A percentile compares a stretch with the other conserved stretches of the same genome.
phyloP scores from a whole-genome alignment of 2,888 invertebrate species.

The Bombyx huttoni region DNA sequence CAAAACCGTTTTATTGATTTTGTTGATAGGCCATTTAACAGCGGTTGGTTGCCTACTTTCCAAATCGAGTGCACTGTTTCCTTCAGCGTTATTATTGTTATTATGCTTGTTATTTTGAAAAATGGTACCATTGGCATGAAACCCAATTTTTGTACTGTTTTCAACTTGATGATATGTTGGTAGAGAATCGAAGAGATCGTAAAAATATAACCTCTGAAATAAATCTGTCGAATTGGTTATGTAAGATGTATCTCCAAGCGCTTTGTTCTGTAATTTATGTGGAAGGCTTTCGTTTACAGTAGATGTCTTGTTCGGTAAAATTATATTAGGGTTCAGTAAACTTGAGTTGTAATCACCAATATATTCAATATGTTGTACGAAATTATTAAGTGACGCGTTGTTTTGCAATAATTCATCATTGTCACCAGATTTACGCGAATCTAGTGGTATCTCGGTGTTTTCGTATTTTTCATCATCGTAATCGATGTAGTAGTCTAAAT shows the following conservation, averaged over 20 bases:
- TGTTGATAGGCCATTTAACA: constrained; percentile 9
- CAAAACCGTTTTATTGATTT: constrained; percentile 5
- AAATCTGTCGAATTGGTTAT: too few relatives aligned
- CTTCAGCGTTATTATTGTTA: neutral
- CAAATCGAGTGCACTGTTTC: constrained; percentile 22
- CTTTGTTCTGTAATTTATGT: too few relatives aligned
- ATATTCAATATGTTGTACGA: neutral
- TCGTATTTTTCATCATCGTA: constrained; percentile 6
- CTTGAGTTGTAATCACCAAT: too few relatives aligned
- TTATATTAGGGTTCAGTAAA: too few relatives aligned
- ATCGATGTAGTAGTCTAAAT: constrained; percentile 25
- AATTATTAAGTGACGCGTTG: neutral
- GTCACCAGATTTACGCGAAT: neutral
- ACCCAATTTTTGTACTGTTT: too few relatives aligned
- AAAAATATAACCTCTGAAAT: too few relatives aligned
- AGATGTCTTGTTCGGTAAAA: too few relatives aligned
- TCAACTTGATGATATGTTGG: too few relatives aligned
- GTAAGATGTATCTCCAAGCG: too few relatives aligned
- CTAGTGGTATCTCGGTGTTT: neutral
- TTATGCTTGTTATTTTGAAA: neutral
- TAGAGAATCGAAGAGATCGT: too few relatives aligned
- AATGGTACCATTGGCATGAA: too few relatives aligned
- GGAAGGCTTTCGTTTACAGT: too few relatives aligned
- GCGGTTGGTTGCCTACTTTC: constrained; percentile 40
- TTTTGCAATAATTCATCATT: neutral